These are phyloP conservation scores for Grantiella picta DNA, from an alignment of 2,113 vertebrate genomes.

Conservation along the genomic window DNA sequence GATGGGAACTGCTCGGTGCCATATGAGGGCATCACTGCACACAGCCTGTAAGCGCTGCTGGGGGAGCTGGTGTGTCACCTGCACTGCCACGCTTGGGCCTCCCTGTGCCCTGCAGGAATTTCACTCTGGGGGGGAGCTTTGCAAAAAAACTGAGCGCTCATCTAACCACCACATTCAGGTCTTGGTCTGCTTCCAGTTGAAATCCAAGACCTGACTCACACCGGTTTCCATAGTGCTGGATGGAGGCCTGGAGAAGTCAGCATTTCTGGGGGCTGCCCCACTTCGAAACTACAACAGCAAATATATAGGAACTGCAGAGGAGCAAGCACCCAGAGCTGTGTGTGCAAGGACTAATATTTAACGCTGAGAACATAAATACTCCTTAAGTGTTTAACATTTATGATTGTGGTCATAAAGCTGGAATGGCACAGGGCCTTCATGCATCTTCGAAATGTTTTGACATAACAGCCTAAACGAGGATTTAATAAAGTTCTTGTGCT, in stretches of 20 bases:
- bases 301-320: not conserved
- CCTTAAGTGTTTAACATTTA: constrained; percentile 6
- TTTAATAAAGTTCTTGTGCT: constrained; percentile 59
- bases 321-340: not conserved
- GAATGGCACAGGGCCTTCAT: not conserved
- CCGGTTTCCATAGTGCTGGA: not conserved
- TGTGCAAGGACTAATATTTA: constrained; percentile 10
- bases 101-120: not conserved
- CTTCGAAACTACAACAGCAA: not conserved
- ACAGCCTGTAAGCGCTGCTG: not conserved
- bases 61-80: not conserved
- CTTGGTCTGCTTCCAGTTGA: not conserved
- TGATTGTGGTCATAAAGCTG: not conserved
- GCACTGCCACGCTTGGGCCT: fast-evolving
- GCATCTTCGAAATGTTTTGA: constrained; percentile 64
- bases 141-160: not conserved
- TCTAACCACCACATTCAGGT: not conserved
- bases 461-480: constrained; percentile 19
- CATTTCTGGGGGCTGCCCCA: not conserved
- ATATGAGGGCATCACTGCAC: fast-evolving
- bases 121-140: not conserved
- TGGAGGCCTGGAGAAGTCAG: not conserved
- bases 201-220: not conserved
- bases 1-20: not conserved
- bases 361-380: constrained; percentile 42